Percentiles rank a stretch among this genome's conserved stretches.
phyloP scores from a whole-genome alignment of 2,797 vertebrate genomes.

The Gallirallus australis region DNA sequence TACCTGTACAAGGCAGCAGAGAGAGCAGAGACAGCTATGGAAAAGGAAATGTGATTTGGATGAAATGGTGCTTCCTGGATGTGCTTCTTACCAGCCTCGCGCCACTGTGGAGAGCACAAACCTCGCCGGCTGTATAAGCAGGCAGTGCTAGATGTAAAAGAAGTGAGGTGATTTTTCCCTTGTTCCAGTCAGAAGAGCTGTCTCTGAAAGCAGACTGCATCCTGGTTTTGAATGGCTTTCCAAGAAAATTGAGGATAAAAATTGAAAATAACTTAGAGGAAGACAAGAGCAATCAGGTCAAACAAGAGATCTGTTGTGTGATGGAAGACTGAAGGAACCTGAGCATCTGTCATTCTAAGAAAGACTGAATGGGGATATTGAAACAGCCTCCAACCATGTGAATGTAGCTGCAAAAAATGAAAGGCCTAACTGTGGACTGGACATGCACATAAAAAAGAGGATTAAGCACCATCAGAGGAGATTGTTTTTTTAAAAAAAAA shows the following conservation, averaged over 20 bases:
- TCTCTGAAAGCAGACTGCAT: neutral
- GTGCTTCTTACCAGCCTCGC: neutral
- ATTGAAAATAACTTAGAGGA: neutral
- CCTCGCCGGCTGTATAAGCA: neutral
- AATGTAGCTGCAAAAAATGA: neutral
- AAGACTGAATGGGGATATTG: neutral
- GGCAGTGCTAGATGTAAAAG: neutral
- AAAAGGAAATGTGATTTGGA: neutral
- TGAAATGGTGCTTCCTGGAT: neutral
- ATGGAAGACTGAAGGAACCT: neutral
- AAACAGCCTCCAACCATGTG: neutral
- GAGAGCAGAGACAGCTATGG: neutral
- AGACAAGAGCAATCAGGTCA: neutral
- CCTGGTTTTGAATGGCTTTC: neutral
- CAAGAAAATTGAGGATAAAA: neutral
- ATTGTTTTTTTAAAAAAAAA: neutral
- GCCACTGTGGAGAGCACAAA: neutral
- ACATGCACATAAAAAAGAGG: neutral
- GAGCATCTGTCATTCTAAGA: neutral
- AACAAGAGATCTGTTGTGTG: neutral
- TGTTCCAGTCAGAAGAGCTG: neutral
- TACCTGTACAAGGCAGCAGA: neutral
- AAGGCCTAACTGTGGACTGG: neutral
- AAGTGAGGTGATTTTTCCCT: neutral
- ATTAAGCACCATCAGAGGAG: neutral